Percentiles rank a stretch among this genome's conserved stretches.
phyloP scores from a whole-genome alignment of 2,888 invertebrate species.

The Nymphalis urticae region DNA sequence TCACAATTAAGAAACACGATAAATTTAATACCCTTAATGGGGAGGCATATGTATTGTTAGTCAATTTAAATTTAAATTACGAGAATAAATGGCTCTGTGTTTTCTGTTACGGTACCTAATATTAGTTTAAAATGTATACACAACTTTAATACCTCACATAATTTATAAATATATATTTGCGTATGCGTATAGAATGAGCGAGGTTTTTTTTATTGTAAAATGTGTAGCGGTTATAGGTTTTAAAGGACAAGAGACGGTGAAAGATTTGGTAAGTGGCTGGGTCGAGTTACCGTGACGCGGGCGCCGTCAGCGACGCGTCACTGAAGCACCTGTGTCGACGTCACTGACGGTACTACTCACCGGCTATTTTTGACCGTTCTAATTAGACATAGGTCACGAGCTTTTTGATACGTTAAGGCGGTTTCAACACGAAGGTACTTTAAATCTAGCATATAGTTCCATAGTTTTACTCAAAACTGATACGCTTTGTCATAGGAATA shows the following conservation, averaged over 20 bases:
- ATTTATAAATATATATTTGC: neutral
- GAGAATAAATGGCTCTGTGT: conserved; percentile 29
- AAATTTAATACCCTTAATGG: conserved; percentile 34
- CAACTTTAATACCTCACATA: neutral
- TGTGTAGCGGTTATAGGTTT: neutral
- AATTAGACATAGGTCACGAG: conserved; percentile 41
- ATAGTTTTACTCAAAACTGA: no score
- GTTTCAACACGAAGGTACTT: neutral
- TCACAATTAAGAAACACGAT: conserved; percentile 34
- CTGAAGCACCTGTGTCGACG: conserved; percentile 34
- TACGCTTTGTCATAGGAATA: no score
- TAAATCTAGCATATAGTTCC: neutral
- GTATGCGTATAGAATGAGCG: no score
- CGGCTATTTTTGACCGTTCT: conserved; percentile 38
- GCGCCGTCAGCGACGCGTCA: conserved; percentile 34
- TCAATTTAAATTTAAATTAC: conserved; percentile 35
- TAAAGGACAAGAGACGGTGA: neutral
- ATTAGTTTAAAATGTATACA: neutral
- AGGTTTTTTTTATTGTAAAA: no score
- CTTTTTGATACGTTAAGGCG: neutral
- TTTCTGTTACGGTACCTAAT: conserved; percentile 11
- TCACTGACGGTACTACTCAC: conserved; percentile 33
- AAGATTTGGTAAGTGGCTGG: conserved; percentile 6
- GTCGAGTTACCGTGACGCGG: conserved; percentile 30
- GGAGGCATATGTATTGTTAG: conserved; percentile 30